phyloP scores from a whole-genome alignment of 2,797 vertebrate genomes.

The Lepilemur ruficaudatus region DNA sequence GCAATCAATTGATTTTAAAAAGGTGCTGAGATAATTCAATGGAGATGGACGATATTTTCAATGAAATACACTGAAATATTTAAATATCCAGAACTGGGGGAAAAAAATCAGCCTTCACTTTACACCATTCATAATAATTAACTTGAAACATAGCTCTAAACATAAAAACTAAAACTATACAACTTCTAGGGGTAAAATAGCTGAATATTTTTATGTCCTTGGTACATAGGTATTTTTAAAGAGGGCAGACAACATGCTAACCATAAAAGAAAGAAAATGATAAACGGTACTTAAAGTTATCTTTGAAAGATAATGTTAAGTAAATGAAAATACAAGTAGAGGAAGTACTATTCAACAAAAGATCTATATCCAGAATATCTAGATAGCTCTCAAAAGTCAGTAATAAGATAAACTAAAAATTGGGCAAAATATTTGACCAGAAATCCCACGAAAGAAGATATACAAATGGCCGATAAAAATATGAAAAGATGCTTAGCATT shows the following conservation, averaged over 20 bases:
- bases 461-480: neutral
- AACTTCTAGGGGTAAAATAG: neutral
- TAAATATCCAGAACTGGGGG: neutral
- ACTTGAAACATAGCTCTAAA: neutral
- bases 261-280: neutral
- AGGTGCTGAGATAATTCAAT: neutral
- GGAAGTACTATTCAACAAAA: neutral
- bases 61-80: neutral
- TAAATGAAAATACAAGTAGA: neutral
- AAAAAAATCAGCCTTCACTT: neutral
- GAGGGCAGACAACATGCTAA: neutral
- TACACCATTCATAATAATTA: neutral
- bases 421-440: neutral
- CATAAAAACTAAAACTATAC: neutral
- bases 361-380: neutral
- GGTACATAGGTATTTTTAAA: neutral
- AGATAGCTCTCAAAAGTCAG: neutral
- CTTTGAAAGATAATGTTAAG: neutral
- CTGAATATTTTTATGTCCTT: neutral
- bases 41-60: neutral
- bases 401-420: neutral
- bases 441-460: neutral
- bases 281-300: neutral
- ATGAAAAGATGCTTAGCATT: neutral
- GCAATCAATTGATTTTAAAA: neutral